These are phyloP conservation scores for Mesitornis unicolor DNA, from an alignment of 2,113 vertebrate species.

Conservation along the genomic window DNA sequence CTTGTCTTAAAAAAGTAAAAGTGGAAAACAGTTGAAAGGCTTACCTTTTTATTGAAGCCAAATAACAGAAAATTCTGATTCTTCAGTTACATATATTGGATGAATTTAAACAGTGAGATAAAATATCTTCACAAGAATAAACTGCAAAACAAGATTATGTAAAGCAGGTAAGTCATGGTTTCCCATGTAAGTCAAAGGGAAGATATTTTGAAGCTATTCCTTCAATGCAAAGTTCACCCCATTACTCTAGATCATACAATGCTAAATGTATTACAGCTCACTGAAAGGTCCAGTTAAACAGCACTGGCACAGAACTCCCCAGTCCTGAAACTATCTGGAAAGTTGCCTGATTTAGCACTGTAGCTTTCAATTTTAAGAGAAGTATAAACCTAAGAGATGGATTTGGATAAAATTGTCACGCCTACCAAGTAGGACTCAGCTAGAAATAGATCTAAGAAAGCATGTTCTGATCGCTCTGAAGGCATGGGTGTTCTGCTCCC, in stretches of 20 bases:
- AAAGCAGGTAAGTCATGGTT: background rate
- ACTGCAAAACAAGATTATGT: background rate
- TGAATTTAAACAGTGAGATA: background rate
- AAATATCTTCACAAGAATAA: background rate
- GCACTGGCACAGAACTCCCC: background rate
- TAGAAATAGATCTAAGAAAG: background rate
- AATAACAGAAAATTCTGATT: background rate
- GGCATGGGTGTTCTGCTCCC: background rate
- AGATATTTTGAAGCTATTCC: background rate
- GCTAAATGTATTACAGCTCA: background rate
- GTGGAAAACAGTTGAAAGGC: accelerated
- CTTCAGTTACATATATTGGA: background rate
- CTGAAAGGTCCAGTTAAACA: background rate
- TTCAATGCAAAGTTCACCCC: background rate
- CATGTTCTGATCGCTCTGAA: background rate
- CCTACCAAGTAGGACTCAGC: background rate
- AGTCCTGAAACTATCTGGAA: background rate
- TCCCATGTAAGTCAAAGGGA: background rate
- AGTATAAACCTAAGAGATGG: background rate
- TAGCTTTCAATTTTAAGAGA: background rate
- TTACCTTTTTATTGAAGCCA: background rate
- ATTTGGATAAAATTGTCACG: background rate
- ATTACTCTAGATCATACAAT: background rate
- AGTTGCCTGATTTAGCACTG: background rate
- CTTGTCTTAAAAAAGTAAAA: background rate